Conservation (phyloP, 64 coral and sea anemone genomes). For the Dendronephthya gigantea region DNA sequence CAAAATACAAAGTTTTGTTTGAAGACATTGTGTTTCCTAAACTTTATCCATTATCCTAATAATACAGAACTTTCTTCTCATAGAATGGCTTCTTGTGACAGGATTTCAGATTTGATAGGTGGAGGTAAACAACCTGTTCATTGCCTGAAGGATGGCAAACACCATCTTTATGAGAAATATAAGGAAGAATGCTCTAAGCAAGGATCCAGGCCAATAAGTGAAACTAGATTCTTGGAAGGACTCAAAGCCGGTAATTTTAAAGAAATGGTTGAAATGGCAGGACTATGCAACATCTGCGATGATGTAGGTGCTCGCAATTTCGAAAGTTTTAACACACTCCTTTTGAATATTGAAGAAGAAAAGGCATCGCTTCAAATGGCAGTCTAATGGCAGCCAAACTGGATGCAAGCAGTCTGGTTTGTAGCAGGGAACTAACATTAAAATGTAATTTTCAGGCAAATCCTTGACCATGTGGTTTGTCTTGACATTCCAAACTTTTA, state of each 20-base stretch:
- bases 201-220: constrained; percentile 7
- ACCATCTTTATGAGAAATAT: constrained; percentile 19
- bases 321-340: constrained; percentile 14
- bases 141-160: constrained; percentile 39
- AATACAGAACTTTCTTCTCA: constrained; percentile 26
- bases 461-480: constrained; percentile 24
- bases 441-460: constrained; percentile 30
- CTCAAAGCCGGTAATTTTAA: constrained; percentile 39
- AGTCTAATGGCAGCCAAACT: too few relatives aligned
- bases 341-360: not conserved
- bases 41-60: constrained; percentile 42
- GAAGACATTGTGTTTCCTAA: constrained; percentile 32
- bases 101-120: constrained; percentile 34
- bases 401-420: constrained; percentile 18
- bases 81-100: constrained; percentile 15
- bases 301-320: constrained; percentile 37
- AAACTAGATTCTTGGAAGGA: constrained; percentile 24
- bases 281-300: constrained; percentile 40
- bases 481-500: constrained; percentile 19
- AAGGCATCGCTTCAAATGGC: not conserved
- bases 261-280: constrained; percentile 36
- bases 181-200: constrained; percentile 17
- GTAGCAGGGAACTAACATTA: constrained; percentile 22
- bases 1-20: not conserved
- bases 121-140: constrained; percentile 37